Evolutionary conservation across 2,888 invertebrate genomes (phyloP).

Genomic region (Halictus ligatus): DNA sequence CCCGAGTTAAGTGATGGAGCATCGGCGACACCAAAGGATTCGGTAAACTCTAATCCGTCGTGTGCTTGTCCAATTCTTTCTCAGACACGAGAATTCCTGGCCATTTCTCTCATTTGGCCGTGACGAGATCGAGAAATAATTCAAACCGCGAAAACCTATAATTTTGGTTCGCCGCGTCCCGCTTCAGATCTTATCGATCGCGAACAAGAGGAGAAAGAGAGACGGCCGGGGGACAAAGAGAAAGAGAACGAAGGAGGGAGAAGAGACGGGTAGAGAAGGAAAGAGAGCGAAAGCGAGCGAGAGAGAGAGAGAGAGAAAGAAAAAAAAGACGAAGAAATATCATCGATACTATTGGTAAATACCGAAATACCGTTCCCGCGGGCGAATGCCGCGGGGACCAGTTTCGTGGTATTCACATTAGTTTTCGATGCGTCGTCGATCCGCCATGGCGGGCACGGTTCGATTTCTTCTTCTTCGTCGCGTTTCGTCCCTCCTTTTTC

Average conservation of each 20-base stretch:
- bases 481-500: slow-evolving; percentile 57
- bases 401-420: slow-evolving; percentile 78
- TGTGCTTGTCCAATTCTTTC: slow-evolving; percentile 10
- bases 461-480: slow-evolving; percentile 71
- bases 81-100: slow-evolving; percentile 32
- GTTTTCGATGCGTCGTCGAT: slow-evolving; percentile 77
- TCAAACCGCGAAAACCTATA: slow-evolving; percentile 83
- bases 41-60: slow-evolving; percentile 28
- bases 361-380: slow-evolving; percentile 76
- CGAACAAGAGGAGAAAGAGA: background rate
- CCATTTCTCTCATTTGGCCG: slow-evolving; percentile 29
- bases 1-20: background rate
- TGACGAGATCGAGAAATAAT: slow-evolving; percentile 77
- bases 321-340: slow-evolving; percentile 73
- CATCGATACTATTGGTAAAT: slow-evolving; percentile 79
- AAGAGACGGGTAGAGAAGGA: background rate
- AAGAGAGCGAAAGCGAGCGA: background rate
- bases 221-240: background rate
- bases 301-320: slow-evolving; percentile 17
- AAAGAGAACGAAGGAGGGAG: background rate
- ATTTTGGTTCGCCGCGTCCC: slow-evolving; percentile 77
- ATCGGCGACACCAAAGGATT: slow-evolving; percentile 8
- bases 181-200: slow-evolving; percentile 77
- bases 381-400: slow-evolving; percentile 75
- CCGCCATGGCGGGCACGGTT: slow-evolving; percentile 68